Conservation (phyloP, 2,888 invertebrate species). For the Epinotia ramella region DNA sequence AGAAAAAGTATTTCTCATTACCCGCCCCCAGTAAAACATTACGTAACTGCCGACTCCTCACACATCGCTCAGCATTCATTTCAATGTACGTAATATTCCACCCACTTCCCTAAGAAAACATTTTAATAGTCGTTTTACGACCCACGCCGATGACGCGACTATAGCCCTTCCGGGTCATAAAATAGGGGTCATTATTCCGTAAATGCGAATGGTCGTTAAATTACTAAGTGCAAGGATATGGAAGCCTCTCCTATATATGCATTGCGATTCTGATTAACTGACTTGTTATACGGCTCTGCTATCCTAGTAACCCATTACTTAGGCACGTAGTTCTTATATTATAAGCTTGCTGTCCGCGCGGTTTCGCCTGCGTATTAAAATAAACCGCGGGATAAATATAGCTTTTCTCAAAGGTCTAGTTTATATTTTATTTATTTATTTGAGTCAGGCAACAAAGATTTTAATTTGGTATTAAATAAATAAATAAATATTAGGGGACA, state of each 20-base stretch:
- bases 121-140: constrained; percentile 44
- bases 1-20: neutral
- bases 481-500: no score
- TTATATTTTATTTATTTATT: no score
- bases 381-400: no score
- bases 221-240: constrained; percentile 32
- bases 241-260: constrained; percentile 3
- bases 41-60: neutral
- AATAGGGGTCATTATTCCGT: constrained; percentile 42
- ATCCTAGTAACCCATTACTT: neutral
- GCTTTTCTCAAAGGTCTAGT: no score
- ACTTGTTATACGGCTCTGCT: neutral
- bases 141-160: constrained; percentile 25
- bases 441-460: no score
- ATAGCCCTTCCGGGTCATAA: constrained; percentile 43
- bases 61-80: constrained; percentile 31
- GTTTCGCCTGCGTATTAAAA: no score
- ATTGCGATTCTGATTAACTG: constrained; percentile 46
- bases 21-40: neutral
- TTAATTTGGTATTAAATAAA: no score
- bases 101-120: constrained; percentile 45
- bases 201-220: constrained; percentile 36
- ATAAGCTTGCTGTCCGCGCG: no score
- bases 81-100: constrained; percentile 39
- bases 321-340: no score